Conservation (phyloP, 2,113 vertebrate genomes). For the Chamaea fasciata region DNA sequence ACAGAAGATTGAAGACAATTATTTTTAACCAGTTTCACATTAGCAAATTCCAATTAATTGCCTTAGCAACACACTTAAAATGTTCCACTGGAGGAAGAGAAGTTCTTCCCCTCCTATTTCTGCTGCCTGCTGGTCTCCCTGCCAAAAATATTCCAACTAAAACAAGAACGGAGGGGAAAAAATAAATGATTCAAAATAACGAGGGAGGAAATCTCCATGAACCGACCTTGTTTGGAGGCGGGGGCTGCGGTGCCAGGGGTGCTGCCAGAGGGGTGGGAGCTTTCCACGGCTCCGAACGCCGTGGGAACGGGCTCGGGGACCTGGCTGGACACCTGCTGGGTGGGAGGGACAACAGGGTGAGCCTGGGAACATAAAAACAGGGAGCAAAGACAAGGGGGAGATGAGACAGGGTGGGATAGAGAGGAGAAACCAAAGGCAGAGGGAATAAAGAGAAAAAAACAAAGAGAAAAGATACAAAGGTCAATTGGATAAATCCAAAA, state of each 20-base stretch:
- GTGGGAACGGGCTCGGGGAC: constrained; percentile 81
- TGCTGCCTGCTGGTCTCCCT: not conserved
- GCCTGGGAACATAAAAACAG: constrained; percentile 69
- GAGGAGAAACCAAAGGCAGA: not conserved
- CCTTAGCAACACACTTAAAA: constrained; percentile 13
- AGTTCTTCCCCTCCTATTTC: not conserved
- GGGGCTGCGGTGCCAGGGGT: constrained; percentile 48
- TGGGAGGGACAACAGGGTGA: constrained; percentile 85
- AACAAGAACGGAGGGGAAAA: not conserved
- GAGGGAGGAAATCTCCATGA: constrained; percentile 24
- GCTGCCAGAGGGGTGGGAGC: constrained; percentile 68
- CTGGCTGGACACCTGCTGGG: constrained; percentile 91
- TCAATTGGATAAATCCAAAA: not conserved
- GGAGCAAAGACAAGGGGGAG: constrained; percentile 19
- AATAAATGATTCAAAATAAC: not conserved
- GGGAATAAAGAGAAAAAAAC: not conserved
- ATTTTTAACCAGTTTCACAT: not conserved
- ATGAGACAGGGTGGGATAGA: not conserved
- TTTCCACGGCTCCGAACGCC: constrained; percentile 74
- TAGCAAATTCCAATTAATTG: constrained; percentile 21
- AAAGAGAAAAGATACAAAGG: not conserved
- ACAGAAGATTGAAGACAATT: not conserved
- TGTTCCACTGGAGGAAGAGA: not conserved
- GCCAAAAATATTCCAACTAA: not conserved
- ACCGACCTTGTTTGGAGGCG: constrained; percentile 83